Evolutionary conservation across 2,797 vertebrate species (phyloP).

Genomic region (Anisognathus igniventris): DNA sequence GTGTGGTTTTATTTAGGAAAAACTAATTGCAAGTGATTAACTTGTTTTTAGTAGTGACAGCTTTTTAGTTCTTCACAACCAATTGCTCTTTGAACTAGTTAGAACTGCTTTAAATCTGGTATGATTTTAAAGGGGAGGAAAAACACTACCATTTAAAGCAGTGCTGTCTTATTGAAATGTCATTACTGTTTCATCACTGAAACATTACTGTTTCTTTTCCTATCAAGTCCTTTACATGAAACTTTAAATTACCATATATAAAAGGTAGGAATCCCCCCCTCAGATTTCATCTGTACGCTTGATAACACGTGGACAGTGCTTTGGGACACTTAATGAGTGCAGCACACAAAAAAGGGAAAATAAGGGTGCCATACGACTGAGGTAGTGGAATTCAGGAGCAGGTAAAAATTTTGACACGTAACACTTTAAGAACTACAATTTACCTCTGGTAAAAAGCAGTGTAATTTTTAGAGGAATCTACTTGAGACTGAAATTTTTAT

Average conservation of each 20-base stretch:
- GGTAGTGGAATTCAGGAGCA: not conserved
- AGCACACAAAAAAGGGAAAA: not conserved
- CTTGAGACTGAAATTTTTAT: not conserved
- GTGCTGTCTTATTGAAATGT: not conserved
- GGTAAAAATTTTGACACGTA: not conserved
- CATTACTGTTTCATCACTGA: not conserved
- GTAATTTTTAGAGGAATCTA: not conserved
- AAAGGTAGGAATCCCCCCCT: not conserved
- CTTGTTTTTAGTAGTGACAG: not conserved
- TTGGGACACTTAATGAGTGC: not conserved
- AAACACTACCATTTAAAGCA: not conserved
- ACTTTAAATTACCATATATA: not conserved
- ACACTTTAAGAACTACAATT: not conserved
- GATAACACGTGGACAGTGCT: not conserved
- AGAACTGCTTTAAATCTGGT: constrained; percentile 4
- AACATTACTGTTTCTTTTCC: not conserved
- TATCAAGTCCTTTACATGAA: not conserved
- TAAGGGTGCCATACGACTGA: not conserved
- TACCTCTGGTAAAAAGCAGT: not conserved
- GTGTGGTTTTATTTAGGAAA: constrained; percentile 1
- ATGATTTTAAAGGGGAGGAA: not conserved
- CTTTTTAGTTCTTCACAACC: not conserved
- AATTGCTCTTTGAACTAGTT: not conserved
- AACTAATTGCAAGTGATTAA: not conserved
- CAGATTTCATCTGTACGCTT: not conserved